These are phyloP conservation scores for Calephelis nemesis DNA, from an alignment of 1,140 invertebrate species.

Conservation along the genomic window DNA sequence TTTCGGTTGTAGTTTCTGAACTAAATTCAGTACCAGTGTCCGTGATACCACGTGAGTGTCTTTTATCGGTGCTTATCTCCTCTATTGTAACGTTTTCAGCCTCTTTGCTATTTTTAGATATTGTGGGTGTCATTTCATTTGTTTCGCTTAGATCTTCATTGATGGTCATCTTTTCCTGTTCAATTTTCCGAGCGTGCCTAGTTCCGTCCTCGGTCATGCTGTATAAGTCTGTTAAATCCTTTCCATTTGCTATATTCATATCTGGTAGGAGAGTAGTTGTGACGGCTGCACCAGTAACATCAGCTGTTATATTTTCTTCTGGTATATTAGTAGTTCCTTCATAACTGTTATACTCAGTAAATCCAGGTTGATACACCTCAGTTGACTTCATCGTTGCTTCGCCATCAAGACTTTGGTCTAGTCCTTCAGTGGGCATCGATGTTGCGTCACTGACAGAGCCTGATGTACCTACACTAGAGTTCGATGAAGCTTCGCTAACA, in stretches of 20 bases:
- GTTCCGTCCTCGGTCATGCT: slow-evolving; percentile 2
- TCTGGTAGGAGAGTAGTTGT: slow-evolving; percentile 2
- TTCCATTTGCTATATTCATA: neutral
- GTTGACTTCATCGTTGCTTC: neutral
- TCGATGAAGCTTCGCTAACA: neutral
- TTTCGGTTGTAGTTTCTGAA: slow-evolving; percentile 21
- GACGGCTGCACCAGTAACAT: neutral
- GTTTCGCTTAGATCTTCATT: neutral
- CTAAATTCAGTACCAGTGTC: neutral
- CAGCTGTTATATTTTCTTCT: slow-evolving; percentile 2
- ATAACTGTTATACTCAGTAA: neutral
- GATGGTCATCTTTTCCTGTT: slow-evolving; percentile 4
- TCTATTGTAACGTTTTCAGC: neutral
- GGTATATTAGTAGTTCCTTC: neutral
- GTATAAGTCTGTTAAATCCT: slow-evolving; percentile 1
- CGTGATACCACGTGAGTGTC: slow-evolving; percentile 4
- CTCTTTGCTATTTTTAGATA: neutral
- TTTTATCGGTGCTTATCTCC: neutral
- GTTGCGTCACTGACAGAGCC: neutral
- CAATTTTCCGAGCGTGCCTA: slow-evolving; percentile 18
- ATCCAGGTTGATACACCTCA: neutral
- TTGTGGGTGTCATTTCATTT: neutral
- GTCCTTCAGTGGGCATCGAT: neutral
- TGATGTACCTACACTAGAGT: neutral
- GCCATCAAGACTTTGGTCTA: neutral